Evolutionary conservation across 2,797 vertebrate genomes (phyloP), one percentile per base, ranked within the genome.

Genomic region (Phrynocephalus guinanensis): DNA sequence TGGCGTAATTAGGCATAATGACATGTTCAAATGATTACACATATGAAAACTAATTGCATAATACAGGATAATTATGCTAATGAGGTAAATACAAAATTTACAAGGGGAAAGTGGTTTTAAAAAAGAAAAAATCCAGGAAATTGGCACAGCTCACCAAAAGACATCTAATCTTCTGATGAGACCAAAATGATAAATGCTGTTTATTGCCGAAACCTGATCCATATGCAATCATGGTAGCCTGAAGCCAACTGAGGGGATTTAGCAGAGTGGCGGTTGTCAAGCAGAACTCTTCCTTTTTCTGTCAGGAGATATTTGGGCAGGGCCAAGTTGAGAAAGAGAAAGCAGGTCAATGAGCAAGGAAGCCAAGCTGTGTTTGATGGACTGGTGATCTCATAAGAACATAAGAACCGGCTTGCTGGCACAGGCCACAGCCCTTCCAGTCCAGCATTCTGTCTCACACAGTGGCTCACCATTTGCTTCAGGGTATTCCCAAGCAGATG

Each of bases 1-100:
- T 93, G 91, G 91, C 20, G 63, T 90, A 95, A 95, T 96, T 96
- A 94, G 60, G 50, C 88, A 84, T 93, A 95, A 95, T 94, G 94
- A 66, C 87, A 95, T 94, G 91, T 96, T 96, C 89, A 90, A 94
- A 95, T 95, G 89, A 95, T 96, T 96, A 94, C 84, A 95, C 67
- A 82, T 93, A 95, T 93, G 93, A 95, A 93, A 90, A 83, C 84
- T 95, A 94, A 96, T 95, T 95, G 89, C 85, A 88, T 93, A 95
- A 94, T 95, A 94, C 91, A 68, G 91, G 83, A 92, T 80, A 95
- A 92, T 94, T 94, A 93, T 91, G 90, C 89, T 93, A 92, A 94
- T 50, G 81, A 88, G 92, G 90, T 93, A 95, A 96, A 95, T 92
- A 95, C 90, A 56, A 48, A 90, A 92, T 95, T 95, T 91, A 89